phyloP scores from a whole-genome alignment of 1,140 invertebrate genomes.

The Temnothorax nylanderi region DNA sequence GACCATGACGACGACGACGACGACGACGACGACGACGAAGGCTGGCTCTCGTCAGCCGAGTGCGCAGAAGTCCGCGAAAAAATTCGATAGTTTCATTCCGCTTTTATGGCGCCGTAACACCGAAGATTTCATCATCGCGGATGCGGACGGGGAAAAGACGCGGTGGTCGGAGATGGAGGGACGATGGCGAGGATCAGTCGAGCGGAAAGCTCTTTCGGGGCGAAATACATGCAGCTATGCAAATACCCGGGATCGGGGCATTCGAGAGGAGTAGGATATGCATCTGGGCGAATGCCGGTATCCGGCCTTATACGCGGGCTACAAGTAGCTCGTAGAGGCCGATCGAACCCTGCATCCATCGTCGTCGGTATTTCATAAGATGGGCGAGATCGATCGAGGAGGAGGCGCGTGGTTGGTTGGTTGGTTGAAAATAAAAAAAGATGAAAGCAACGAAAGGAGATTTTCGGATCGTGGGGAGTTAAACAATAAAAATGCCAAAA shows the following conservation, averaged over 20 bases:
- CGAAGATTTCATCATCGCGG: constrained; percentile 72
- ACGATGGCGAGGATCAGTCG: constrained; percentile 33
- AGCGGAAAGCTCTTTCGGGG: constrained; percentile 58
- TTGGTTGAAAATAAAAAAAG: background rate
- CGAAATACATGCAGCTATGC: constrained; percentile 64
- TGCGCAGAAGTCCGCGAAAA: constrained; percentile 36
- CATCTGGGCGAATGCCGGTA: constrained; percentile 43
- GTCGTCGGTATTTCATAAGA: constrained; percentile 28
- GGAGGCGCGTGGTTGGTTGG: background rate
- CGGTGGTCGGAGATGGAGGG: background rate
- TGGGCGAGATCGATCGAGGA: constrained; percentile 33
- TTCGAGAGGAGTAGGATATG: constrained; percentile 27
- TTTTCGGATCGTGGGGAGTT: background rate
- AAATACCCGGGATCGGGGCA: constrained; percentile 30
- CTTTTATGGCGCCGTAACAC: constrained; percentile 58
- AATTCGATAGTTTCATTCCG: constrained; percentile 66
- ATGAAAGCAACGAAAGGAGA: background rate
- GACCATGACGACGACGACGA: background rate
- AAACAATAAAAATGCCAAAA: background rate
- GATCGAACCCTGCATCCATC: constrained; percentile 32
- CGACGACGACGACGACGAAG: background rate
- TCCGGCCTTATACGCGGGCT: constrained; percentile 16
- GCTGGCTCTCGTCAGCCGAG: background rate
- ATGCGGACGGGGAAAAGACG: constrained; percentile 21
- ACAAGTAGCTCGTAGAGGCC: constrained; percentile 38